These are phyloP conservation scores for Halictus rubicundus DNA, from an alignment of 1,140 invertebrate species.

Conservation along the genomic window DNA sequence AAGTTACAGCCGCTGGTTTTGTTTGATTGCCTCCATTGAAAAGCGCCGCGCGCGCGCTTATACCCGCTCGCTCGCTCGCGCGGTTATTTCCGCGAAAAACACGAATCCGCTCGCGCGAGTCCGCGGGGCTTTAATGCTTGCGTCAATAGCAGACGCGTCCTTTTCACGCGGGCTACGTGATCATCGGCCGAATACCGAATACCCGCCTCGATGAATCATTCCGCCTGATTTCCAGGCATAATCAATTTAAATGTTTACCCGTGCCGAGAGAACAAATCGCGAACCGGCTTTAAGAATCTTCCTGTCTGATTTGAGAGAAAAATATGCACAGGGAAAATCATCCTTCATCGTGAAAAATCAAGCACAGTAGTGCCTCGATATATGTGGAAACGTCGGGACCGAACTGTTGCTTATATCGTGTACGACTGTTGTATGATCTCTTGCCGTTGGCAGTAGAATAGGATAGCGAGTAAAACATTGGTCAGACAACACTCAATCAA, in stretches of 20 bases:
- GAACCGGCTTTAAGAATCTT: not conserved
- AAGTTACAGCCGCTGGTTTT: conserved; percentile 45
- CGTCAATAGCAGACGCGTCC: conserved; percentile 54
- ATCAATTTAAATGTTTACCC: conserved; percentile 63
- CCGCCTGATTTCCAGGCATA: conserved; percentile 58
- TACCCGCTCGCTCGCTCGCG: not conserved
- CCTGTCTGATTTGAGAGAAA: too few relatives aligned
- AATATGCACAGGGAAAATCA: too few relatives aligned
- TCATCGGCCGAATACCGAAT: conserved; percentile 35
- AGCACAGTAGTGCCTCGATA: too few relatives aligned
- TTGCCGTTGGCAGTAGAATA: too few relatives aligned
- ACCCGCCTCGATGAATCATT: conserved; percentile 59
- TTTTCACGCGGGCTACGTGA: conserved; percentile 58
- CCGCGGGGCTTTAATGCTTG: conserved; percentile 42
- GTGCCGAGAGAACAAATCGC: conserved; percentile 46
- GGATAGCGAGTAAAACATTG: too few relatives aligned
- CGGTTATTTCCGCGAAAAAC: conserved; percentile 36
- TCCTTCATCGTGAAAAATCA: too few relatives aligned
- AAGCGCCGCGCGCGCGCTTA: not conserved
- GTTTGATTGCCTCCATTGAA: conserved; percentile 55
- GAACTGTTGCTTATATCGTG: too few relatives aligned
- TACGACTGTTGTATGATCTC: too few relatives aligned
- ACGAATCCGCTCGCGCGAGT: conserved; percentile 29
- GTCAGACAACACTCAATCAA: too few relatives aligned
- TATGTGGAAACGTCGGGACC: too few relatives aligned